Evolutionary conservation across 2,888 invertebrate genomes (phyloP), one percentile per base, ranked within the genome.

Genomic region (Lissonota sp.): DNA sequence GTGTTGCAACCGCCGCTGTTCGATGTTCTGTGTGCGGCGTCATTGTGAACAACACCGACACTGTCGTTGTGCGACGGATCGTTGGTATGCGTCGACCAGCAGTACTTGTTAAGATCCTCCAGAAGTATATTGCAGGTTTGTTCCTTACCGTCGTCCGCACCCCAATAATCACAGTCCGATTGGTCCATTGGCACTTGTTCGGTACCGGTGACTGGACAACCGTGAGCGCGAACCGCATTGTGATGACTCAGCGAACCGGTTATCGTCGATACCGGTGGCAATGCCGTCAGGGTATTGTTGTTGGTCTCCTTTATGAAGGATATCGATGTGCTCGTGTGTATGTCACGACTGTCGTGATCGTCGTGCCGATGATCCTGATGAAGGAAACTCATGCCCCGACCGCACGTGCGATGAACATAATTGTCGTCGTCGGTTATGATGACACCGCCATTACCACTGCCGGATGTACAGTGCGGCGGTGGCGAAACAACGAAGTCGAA

Each of bases 401-500:
- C 85, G 73, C 90, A 88, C 7, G 86, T 85, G 14, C 91, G 90
- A 90, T 95, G 95, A 53, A 94, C 92, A 76, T 93, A 92, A 60
- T 92, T 92, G 42, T 94, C 94, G 63, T 95, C 94, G 92, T 96
- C 95, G 90, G 95, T 95, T 89, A 96, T 94, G 88, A 96, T 96
- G 39, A 86, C 89, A 51, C 87, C 86, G 26, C 86, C 71, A 6
- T 58, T 57, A 49, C 96, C 96, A 42, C 87, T 87, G 49, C 87
- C 87, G 51, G 88, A 84, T 4, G 89, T 72, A 26, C 91, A 87
- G 74, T 91, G 92, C 1, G 89, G 89, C 4, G 91, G 90, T 79
- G 97, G 96, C 62, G 96, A 96, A 71, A 97, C 96, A 83, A 97
- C 97, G 93, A 97, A 97, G 93, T 97, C 97, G 93, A 97, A 97